Conservation (phyloP, 2,888 invertebrate genomes). For the Eristalis arbustorum region DNA sequence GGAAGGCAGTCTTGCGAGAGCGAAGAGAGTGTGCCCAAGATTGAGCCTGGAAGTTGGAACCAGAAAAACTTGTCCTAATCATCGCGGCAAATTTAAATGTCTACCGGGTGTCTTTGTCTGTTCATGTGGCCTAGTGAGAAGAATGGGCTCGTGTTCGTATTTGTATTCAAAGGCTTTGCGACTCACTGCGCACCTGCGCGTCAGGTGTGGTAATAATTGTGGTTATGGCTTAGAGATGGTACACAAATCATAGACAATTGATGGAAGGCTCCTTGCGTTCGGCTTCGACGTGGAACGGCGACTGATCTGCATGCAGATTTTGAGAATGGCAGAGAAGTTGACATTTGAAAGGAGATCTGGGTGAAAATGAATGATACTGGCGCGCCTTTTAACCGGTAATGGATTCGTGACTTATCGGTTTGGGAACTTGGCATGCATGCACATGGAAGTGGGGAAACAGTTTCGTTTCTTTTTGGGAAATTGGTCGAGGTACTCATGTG, state of each 20-base stretch:
- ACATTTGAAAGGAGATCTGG: background rate
- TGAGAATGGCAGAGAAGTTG: background rate
- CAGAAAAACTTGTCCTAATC: constrained; percentile 1
- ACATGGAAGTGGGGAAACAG: too few relatives aligned
- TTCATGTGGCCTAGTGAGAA: background rate
- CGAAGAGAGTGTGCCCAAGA: background rate
- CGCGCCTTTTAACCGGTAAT: too few relatives aligned
- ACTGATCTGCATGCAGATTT: background rate
- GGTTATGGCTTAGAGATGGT: background rate
- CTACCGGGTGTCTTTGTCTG: background rate
- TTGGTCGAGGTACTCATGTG: too few relatives aligned
- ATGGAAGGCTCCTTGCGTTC: background rate
- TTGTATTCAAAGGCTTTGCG: background rate
- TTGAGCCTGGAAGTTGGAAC: background rate
- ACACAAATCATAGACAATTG: background rate
- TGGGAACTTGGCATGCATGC: too few relatives aligned
- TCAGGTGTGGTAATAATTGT: background rate
- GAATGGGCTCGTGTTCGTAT: background rate
- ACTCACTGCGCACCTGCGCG: background rate
- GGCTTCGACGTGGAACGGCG: background rate
- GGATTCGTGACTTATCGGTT: too few relatives aligned
- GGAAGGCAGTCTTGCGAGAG: constrained; percentile 15
- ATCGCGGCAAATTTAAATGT: background rate
- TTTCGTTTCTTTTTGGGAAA: too few relatives aligned
- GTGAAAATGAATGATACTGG: background rate